phyloP scores from a whole-genome alignment of 2,888 invertebrate genomes.

The Drosophila setosimentum region DNA sequence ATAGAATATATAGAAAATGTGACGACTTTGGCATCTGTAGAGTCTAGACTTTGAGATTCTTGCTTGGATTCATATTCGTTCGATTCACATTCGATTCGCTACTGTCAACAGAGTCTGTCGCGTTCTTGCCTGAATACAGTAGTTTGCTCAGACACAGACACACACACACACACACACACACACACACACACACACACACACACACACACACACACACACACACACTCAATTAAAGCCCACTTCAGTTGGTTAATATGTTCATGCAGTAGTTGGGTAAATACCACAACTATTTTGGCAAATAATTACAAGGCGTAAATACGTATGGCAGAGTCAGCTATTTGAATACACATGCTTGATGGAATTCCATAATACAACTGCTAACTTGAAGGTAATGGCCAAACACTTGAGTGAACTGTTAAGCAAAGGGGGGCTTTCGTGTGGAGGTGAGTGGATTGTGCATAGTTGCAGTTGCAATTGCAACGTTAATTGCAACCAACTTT shows the following conservation, averaged over 20 bases:
- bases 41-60: conserved; percentile 22
- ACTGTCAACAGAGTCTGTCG: conserved; percentile 18
- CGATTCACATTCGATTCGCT: conserved; percentile 10
- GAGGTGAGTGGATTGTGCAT: background rate
- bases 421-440: background rate
- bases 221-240: background rate
- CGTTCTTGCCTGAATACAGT: conserved; percentile 17
- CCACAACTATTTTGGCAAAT: conserved; percentile 59
- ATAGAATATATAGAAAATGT: conserved; percentile 63
- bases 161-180: conserved; percentile 13
- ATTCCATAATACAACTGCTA: conserved; percentile 16
- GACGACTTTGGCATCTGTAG: conserved; percentile 28
- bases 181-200: conserved; percentile 4
- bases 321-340: conserved; percentile 30
- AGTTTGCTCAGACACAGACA: conserved; percentile 6
- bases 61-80: conserved; percentile 9
- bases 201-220: conserved; percentile 11
- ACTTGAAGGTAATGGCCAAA: conserved; percentile 45
- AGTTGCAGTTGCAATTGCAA: conserved; percentile 21
- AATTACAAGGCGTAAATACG: conserved; percentile 56
- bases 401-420: conserved; percentile 51
- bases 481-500: background rate
- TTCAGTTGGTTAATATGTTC: conserved; percentile 35
- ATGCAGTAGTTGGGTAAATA: conserved; percentile 60
- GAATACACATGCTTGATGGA: conserved; percentile 18